Evolutionary conservation across 2,113 vertebrate species (phyloP), one percentile per base, ranked within the genome.

Genomic region (Pica pica): DNA sequence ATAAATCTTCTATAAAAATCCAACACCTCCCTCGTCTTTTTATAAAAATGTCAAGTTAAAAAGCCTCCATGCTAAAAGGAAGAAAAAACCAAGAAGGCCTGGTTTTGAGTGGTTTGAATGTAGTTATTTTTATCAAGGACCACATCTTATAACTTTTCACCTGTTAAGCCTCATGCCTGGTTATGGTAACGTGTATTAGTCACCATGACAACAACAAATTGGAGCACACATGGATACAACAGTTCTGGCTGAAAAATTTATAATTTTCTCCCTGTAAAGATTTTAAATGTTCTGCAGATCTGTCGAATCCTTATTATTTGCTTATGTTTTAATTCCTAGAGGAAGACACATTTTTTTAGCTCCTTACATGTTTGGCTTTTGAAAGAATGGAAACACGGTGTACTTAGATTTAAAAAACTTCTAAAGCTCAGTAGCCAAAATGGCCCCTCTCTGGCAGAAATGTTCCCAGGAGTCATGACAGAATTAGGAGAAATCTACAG

Each of bases 191-290:
- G 2, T 30, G 41, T 67, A 79, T 94, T 92, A 95, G 94, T 96
- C 47, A 83, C 95, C 90, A 96, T 93, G 93, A 81, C 93, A 93
- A 97, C 90, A 81, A 50, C 55, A 93, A 93, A 95, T 37, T 55
- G 35, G 76, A 90, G 73, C 90, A 68, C 27, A 41, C 59, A 89
- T 12, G 67, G 85, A 90, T 63, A 74, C 18, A 75, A 52, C 0
- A 11, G 52, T 57, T 90, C 81, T 94, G 27, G 24, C 26, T 89
- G 76, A 90, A 90, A 95, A 93, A 83, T 39, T 70, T 60, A 37
- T 50, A 2, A 46, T 93, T 61, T 83, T 76, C 50, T 78, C 53
- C 17, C 56, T 55, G 69, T 33, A 87, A 88, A 91, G 75, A 53
- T 61, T 68, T 67, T 41, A 47, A 28, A 41, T 59, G 50, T 63